These are phyloP conservation scores for Tragelaphus imberbis DNA, from an alignment of 2,113 vertebrate genomes.

Conservation along the genomic window DNA sequence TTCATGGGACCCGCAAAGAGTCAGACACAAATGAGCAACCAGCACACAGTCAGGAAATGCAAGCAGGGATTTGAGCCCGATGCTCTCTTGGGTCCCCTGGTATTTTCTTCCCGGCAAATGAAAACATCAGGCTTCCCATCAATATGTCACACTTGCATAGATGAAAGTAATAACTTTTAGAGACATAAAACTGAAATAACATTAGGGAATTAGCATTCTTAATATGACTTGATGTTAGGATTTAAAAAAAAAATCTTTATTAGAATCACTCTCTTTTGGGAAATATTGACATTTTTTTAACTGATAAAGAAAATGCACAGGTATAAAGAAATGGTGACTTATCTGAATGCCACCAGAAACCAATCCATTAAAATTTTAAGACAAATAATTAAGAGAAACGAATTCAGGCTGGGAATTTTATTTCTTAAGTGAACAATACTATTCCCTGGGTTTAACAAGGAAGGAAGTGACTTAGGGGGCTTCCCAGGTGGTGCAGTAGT, in stretches of 20 bases:
- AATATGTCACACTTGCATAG: neutral
- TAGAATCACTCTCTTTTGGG: slow-evolving; percentile 29
- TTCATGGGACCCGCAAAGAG: neutral
- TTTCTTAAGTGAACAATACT: neutral
- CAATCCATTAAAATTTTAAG: neutral
- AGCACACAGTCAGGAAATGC: neutral
- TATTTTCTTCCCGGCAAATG: neutral
- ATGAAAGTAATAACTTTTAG: neutral
- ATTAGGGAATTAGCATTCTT: slow-evolving; percentile 37
- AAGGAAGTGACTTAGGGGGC: neutral
- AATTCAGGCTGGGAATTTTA: neutral
- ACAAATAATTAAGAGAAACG: neutral
- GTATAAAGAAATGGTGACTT: slow-evolving; percentile 3
- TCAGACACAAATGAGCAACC: neutral
- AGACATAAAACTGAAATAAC: neutral
- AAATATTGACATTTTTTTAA: slow-evolving; percentile 40
- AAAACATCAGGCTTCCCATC: neutral
- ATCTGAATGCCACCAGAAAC: neutral
- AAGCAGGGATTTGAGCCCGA: neutral
- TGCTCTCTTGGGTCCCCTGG: neutral
- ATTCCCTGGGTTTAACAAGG: neutral
- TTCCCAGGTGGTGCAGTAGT: neutral
- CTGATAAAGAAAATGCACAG: slow-evolving; percentile 12
- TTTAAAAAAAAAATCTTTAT: neutral
- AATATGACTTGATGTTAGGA: neutral